Percentiles rank a stretch among this genome's conserved stretches.
Evolutionary conservation across 2,113 vertebrate genomes (phyloP).

Genomic region (Phainopepla nitens): DNA sequence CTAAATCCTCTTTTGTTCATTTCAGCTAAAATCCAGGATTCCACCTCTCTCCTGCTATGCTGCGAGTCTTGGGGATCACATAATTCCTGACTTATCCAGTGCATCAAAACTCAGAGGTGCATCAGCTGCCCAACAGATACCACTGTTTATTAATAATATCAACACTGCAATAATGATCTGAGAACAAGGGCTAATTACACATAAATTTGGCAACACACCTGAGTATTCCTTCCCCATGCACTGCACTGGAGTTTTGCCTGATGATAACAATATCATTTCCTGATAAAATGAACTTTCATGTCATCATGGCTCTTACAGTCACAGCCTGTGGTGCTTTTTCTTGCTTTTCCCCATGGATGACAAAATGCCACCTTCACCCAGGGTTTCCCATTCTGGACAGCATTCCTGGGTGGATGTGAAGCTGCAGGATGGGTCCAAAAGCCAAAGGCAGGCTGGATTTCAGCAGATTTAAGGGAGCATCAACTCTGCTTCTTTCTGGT

Average conservation of each 20-base stretch:
- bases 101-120: not conserved
- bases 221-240: not conserved
- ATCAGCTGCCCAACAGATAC: not conserved
- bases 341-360: not conserved
- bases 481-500: not conserved
- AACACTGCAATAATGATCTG: not conserved
- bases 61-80: not conserved
- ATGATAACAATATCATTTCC: not conserved
- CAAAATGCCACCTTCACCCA: not conserved
- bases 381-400: not conserved
- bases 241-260: not conserved
- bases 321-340: not conserved
- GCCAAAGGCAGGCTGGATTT: not conserved
- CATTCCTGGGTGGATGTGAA: not conserved
- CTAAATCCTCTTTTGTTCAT: not conserved
- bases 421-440: not conserved
- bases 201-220: not conserved
- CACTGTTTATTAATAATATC: not conserved
- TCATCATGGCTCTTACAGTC: not conserved
- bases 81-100: fast-evolving
- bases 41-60: not conserved
- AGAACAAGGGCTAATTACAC: not conserved
- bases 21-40: not conserved
- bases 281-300: not conserved
- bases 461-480: not conserved